A percentile compares a stretch with the other conserved stretches of the same genome.
phyloP scores from a whole-genome alignment of 1,140 invertebrate genomes.

The Eubasilissa regina region DNA sequence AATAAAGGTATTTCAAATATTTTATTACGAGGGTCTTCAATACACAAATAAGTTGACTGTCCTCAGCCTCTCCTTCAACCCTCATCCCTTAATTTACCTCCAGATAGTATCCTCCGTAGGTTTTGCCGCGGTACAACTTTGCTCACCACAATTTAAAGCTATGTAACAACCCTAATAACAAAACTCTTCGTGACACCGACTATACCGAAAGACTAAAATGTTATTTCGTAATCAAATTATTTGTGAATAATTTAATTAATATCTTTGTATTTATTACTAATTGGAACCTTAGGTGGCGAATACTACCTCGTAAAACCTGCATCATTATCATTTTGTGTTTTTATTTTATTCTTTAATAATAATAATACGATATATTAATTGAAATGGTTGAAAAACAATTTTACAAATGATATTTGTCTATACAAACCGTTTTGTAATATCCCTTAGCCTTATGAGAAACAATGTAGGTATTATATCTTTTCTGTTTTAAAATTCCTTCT shows the following conservation, averaged over 20 bases:
- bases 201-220: background rate
- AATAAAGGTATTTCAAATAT: conserved; percentile 33
- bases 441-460: no score
- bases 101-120: background rate
- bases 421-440: no score
- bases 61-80: background rate
- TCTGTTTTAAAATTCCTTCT: no score
- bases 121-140: conserved; percentile 28
- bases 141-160: conserved; percentile 28
- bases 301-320: no score
- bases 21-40: conserved; percentile 30
- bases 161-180: conserved; percentile 30
- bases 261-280: no score
- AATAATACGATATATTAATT: no score
- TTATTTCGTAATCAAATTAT: no score
- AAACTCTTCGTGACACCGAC: background rate
- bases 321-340: background rate
- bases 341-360: background rate
- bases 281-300: no score
- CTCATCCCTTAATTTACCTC: conserved; percentile 31
- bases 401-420: no score
- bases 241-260: no score
- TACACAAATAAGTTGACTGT: conserved; percentile 41
- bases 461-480: no score
- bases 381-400: no score